Conservation (phyloP, 2,797 vertebrate species). For the Scomberomorus guttatus region DNA sequence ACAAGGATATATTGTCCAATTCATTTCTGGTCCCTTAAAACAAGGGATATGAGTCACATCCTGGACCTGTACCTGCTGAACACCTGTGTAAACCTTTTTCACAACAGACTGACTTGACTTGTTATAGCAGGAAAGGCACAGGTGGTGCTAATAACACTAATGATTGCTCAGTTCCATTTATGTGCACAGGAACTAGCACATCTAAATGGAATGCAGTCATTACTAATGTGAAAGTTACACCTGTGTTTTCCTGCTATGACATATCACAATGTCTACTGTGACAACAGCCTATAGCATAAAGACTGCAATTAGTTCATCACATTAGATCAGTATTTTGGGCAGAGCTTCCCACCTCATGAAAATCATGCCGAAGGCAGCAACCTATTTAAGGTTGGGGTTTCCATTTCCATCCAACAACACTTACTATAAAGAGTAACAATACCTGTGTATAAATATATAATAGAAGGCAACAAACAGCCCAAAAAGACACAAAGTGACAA, state of each 20-base stretch:
- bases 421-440: not conserved
- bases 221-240: slow-evolving; percentile 19
- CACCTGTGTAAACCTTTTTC: not conserved
- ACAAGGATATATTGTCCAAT: not conserved
- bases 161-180: slow-evolving; percentile 32
- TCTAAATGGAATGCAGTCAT: slow-evolving; percentile 11
- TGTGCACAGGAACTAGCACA: slow-evolving; percentile 6
- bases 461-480: not conserved
- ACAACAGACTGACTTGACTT: slow-evolving; percentile 1
- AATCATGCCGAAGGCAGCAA: slow-evolving; percentile 1
- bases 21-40: not conserved
- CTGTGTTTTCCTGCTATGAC: slow-evolving; percentile 14
- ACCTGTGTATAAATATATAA: not conserved
- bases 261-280: slow-evolving; percentile 19
- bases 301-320: slow-evolving; percentile 16
- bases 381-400: not conserved
- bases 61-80: slow-evolving; percentile 18
- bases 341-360: not conserved
- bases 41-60: not conserved
- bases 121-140: slow-evolving; percentile 24
- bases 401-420: not conserved
- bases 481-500: not conserved
- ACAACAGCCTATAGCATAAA: slow-evolving; percentile 16
- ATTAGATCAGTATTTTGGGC: not conserved
- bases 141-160: slow-evolving; percentile 34